Conservation (phyloP, 2,113 vertebrate species). For the Sapayoa aenigma region DNA sequence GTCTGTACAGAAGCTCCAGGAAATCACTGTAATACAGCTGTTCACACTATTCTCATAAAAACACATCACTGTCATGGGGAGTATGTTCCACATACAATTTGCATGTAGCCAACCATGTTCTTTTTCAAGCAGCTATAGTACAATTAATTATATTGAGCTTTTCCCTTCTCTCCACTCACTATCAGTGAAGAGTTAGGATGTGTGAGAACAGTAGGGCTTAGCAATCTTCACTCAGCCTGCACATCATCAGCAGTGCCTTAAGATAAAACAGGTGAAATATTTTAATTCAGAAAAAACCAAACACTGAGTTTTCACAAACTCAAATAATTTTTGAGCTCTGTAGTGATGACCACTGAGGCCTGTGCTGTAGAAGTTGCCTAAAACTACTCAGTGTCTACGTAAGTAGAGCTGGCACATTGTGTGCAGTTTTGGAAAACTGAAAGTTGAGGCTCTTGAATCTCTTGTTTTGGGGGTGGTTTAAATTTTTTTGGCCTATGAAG, state of each 20-base stretch:
- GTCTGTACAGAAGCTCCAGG: not conserved
- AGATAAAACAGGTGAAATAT: not conserved
- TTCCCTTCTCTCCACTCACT: not conserved
- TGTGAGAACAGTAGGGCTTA: not conserved
- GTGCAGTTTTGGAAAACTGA: not conserved
- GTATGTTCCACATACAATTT: not conserved
- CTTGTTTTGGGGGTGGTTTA: accelerated
- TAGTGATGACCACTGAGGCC: not conserved
- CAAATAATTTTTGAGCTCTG: not conserved
- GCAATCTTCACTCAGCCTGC: not conserved
- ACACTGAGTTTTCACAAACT: not conserved
- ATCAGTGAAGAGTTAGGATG: not conserved
- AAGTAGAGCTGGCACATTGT: not conserved
- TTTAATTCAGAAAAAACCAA: not conserved
- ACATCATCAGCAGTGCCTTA: not conserved
- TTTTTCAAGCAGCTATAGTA: not conserved
- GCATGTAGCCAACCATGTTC: not conserved
- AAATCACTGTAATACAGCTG: not conserved
- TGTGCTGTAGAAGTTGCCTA: not conserved
- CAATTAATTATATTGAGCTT: not conserved
- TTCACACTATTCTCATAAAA: not conserved
- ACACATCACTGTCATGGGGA: not conserved
- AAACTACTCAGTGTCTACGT: not conserved
- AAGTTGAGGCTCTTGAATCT: not conserved
- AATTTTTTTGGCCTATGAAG: not conserved